Base-by-base conservation (phyloP, 2,888 invertebrate genomes). In the Himalopsyche japonica region DNA sequence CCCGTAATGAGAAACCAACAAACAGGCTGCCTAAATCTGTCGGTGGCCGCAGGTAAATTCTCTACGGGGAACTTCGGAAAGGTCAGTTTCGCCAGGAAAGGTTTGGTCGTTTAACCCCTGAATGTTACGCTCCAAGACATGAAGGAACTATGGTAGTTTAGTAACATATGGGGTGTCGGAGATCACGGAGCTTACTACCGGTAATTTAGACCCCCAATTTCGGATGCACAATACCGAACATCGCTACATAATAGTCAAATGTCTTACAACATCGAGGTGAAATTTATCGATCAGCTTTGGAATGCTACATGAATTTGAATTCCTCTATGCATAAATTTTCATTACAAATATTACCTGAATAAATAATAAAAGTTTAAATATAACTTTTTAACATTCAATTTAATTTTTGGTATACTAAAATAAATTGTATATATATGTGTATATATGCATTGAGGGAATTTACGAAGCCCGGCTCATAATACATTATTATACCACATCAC, bases 1-100 rank as follows among this genome's bases (percentile, higher is more conserved):
- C 82, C 80, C 49, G 80, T 86, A 86, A 86, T 86, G 85, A 84
- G 84, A 82, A 84, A 86, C 84, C 83, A 84, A 85, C 84, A 86
- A 86, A 86, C 86, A 81, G 81, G 81, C 79, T 32, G 84, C 64
- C 85, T 81, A 81, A 86, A 84, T 86, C 86, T 84, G 83, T 80
- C 79, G 80, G 85, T 81, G 84, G 82, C 84, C 81, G 76, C 86
- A 86, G 86, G 86, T 86, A 84, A 86, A 86, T 79, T 80, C 84
- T 76, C 80, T 24, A 47, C 30, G 76, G 84, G 84, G 76, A 79
- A 83, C 27, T 57, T 80, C 70, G 20, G 79, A 64, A 70, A 82
- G 86, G 84, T 86, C 86, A 86, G 84, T 80, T 47, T 24, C 27
- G 81, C 76, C 48, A 27, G n/a, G 34, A 79, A 64, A 49, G 64